Evolutionary conservation across 1,140 invertebrate species (phyloP), one percentile per base, ranked within the genome.

Genomic region (Lordiphosa mommai): DNA sequence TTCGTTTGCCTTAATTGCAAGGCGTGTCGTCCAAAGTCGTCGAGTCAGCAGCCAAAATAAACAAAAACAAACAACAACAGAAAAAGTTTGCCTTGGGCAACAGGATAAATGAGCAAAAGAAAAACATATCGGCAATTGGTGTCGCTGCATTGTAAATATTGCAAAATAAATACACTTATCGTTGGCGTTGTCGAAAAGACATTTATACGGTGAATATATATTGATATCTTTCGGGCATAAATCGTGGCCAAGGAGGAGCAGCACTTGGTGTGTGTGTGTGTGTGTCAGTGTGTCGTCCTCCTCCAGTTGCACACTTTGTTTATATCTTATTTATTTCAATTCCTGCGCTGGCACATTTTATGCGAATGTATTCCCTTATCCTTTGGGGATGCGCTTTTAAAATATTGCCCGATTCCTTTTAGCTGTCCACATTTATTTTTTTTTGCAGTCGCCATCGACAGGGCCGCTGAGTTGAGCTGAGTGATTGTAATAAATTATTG

Each of bases 321-420:
- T 82, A 80, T 82, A 80, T 80, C 74, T 80, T 80, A 82, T 80
- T 80, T 82, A 80, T 80, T 80, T 80, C 76, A 82, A 82, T 82
- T 80, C 74, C 37, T 63, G 59, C 48, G 67, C 65, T 27, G 58
- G 59, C 74, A 69, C 74, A 73, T 80, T 80, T 76, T 80, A 71
- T 80, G 74, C 65, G 65, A 70, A 55, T 46, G 47, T 59, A 52
- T 50, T 55, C 41, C 41, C 33, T 55, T 60, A 71, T 71, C 71
- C 76, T 41, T 53, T 66, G 77, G 40, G 66, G 66, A 71, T 63
- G 71, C 76, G 76, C 74, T 82, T 80, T 66, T 74, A 80, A 79
- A 73, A 70, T 79, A 77, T 79, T 72, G 73, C 73, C 44, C 36
- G 34, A 61, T 23, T 67, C 55, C 50, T 16, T 16, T 34, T 29